These are phyloP conservation scores for Mycogona germanica DNA, from an alignment of 2,888 invertebrate species.

Conservation along the genomic window DNA sequence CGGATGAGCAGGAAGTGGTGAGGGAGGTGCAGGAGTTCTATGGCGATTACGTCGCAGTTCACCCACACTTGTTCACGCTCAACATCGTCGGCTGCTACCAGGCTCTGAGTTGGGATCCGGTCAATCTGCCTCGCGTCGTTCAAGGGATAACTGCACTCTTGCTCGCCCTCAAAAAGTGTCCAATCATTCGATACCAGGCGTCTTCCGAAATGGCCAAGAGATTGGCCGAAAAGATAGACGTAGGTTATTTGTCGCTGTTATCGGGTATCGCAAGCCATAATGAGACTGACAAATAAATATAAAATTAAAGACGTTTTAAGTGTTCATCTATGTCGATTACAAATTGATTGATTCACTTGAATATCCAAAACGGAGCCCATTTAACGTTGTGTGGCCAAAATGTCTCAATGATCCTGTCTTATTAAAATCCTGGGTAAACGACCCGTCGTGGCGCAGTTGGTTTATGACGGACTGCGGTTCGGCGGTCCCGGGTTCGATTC, in stretches of 20 bases:
- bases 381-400: no score
- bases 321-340: conserved; percentile 8
- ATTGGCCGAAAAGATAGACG: conserved; percentile 68
- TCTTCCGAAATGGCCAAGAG: conserved; percentile 73
- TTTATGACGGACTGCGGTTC: no score
- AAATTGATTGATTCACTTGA: conserved; percentile 1
- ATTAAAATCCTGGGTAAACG: no score
- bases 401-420: no score
- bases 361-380: no score
- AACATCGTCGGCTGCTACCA: conserved; percentile 38
- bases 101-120: conserved; percentile 54
- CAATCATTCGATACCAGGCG: conserved; percentile 74
- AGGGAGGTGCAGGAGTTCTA: conserved; percentile 88
- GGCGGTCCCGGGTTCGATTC: no score
- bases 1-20: conserved; percentile 96
- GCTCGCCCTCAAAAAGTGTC: conserved; percentile 80
- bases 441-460: no score
- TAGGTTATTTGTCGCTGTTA: no score
- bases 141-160: conserved; percentile 76
- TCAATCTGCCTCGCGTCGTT: conserved; percentile 60
- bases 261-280: no score
- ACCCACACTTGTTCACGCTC: conserved; percentile 69
- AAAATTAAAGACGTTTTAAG: no score
- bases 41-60: conserved; percentile 88
- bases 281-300: no score